Conservation (phyloP, 2,888 invertebrate genomes). For the Eumerus sabulonum region DNA sequence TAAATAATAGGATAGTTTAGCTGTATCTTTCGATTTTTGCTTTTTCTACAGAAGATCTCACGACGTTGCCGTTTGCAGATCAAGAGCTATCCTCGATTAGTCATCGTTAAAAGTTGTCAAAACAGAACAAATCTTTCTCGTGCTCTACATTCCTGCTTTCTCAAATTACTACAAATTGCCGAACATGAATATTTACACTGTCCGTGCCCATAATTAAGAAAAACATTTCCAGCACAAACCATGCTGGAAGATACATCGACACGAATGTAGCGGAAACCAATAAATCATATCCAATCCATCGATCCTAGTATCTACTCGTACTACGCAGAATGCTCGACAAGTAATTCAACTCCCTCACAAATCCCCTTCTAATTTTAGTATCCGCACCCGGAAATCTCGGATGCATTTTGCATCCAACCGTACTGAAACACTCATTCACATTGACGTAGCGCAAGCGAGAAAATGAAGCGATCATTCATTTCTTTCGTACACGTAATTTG, state of each 20-base stretch:
- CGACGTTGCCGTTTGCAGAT: too few species aligned
- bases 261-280: slow-evolving; percentile 47
- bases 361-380: slow-evolving; percentile 58
- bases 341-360: slow-evolving; percentile 49
- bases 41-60: too few species aligned
- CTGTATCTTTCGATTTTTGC: too few species aligned
- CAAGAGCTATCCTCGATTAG: too few species aligned
- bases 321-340: slow-evolving; percentile 13
- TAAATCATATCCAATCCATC: slow-evolving; percentile 60
- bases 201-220: slow-evolving; percentile 49
- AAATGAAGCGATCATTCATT: slow-evolving; percentile 67
- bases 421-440: slow-evolving; percentile 56
- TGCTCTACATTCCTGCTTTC: slow-evolving; percentile 17
- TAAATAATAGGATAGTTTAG: too few species aligned
- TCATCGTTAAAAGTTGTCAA: slow-evolving; percentile 29
- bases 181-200: slow-evolving; percentile 23
- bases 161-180: slow-evolving; percentile 53
- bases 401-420: slow-evolving; percentile 63
- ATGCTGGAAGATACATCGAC: slow-evolving; percentile 20
- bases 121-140: slow-evolving; percentile 31
- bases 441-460: slow-evolving; percentile 55
- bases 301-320: slow-evolving; percentile 35
- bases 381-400: slow-evolving; percentile 60
- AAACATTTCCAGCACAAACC: slow-evolving; percentile 4
- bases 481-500: slow-evolving; percentile 52